Base-by-base conservation (phyloP, 2,888 invertebrate genomes). In the Phasia obesa region DNA sequence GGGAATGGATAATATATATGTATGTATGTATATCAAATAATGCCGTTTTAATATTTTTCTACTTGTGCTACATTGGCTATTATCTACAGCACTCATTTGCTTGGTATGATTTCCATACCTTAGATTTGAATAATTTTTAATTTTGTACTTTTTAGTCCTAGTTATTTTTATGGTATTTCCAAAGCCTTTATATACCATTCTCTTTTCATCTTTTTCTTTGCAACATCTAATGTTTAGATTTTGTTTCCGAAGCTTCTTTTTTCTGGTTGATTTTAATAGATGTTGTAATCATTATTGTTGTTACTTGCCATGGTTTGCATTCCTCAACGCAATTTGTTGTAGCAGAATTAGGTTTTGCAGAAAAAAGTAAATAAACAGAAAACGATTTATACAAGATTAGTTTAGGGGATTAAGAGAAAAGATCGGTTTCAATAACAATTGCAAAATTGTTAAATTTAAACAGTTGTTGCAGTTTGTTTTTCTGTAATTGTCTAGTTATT, bases 251-350 rank as follows among this genome's bases (percentile, higher is more conserved):
- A 42, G 15, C 53, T 62, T 27, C n/a, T 53, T 67, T 64, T 53
- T 65, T n/a, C n/a, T 7, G 49, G 25, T 27, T 31, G 19, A 55
- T 42, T 62, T 67, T 71, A 81, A 71, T 76, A 76, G n/a, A 60
- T 60, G 47, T 62, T 73, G 60, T 62, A 67, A 49, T 49, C 38
- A 55, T 60, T 62, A 53, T 53, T 67, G 53, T 53, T 59, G 55
- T 57, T 67, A 67, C 35, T 80, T 62, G 23, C 62, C 76, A 17
- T 73, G 49, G 81, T 51, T 82, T 73, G 81, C 77, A 82, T 77
- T 82, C 64, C 60, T 82, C 44, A 74, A 77, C 73, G 81, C 77
- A 82, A 78, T 78, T 82, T 78, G 77, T 62, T 59, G 17, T 78
- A 31, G 64, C 35, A 64, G n/a, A 64, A 74, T 70, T 82, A 70